Conservation (phyloP, 2,797 vertebrate genomes). For the Spheniscus humboldti region DNA sequence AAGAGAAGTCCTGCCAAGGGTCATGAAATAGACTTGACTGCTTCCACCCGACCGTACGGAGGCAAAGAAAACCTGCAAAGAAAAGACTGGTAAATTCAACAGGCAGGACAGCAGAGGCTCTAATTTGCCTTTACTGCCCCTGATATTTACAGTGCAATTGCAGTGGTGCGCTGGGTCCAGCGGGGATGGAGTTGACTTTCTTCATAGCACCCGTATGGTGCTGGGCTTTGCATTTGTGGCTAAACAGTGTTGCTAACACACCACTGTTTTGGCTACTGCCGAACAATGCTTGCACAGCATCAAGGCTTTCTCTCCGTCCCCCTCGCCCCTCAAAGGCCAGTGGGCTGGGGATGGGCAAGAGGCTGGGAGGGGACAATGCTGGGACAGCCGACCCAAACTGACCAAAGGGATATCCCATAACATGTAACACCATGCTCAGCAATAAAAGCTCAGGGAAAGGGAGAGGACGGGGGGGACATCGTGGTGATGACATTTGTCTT, state of each 20-base stretch:
- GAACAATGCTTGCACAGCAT: not conserved
- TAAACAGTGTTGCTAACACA: fast-evolving
- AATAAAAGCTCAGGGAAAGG: not conserved
- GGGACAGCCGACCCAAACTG: not conserved
- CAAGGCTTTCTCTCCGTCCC: not conserved
- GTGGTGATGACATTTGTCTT: not conserved
- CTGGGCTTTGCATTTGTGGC: not conserved
- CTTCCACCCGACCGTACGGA: constrained; percentile 88
- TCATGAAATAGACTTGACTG: constrained; percentile 94
- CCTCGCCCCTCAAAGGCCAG: not conserved
- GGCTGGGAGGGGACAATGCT: not conserved
- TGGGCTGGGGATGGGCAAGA: not conserved
- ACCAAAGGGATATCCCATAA: not conserved
- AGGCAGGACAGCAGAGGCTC: not conserved
- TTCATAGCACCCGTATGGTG: fast-evolving
- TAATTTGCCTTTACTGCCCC: not conserved
- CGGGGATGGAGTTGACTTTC: not conserved
- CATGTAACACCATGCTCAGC: not conserved
- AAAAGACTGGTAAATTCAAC: not conserved
- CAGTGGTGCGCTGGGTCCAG: not conserved
- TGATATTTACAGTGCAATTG: not conserved
- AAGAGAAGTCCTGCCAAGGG: constrained; percentile 87
- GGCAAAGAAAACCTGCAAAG: constrained; percentile 86
- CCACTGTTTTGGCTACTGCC: not conserved
- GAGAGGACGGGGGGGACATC: fast-evolving